Percentiles rank a stretch among this genome's conserved stretches.
Conservation (phyloP, 2,888 invertebrate genomes). For the Pachydiplax longipennis region DNA sequence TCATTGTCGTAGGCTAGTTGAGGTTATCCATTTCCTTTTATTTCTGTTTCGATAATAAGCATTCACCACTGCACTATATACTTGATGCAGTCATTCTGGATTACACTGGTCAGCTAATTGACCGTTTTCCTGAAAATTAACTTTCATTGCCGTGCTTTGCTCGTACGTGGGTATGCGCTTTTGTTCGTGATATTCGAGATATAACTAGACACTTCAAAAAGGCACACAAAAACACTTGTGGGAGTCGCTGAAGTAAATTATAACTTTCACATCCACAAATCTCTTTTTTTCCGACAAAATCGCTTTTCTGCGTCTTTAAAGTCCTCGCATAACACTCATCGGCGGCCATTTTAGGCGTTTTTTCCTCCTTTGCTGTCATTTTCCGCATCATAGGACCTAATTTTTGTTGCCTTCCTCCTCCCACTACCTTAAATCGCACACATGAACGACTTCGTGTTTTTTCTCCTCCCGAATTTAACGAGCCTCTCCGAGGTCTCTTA, state of each 20-base stretch:
- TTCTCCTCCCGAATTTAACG: slow-evolving; percentile 13
- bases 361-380: background rate
- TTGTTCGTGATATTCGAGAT: no score
- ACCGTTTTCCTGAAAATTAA: no score
- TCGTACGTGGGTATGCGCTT: no score
- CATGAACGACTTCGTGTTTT: background rate
- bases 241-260: background rate
- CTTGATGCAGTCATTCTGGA: no score
- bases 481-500: background rate
- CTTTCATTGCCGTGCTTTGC: no score
- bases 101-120: no score
- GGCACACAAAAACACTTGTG: background rate
- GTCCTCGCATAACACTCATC: background rate
- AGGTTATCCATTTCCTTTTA: no score
- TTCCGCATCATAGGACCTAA: slow-evolving; percentile 16
- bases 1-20: no score
- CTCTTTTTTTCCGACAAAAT: background rate
- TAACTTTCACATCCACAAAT: background rate
- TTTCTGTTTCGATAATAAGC: no score
- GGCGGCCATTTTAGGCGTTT: background rate
- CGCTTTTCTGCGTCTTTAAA: background rate
- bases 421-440: background rate
- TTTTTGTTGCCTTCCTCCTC: background rate
- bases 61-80: no score
- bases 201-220: no score